Base-by-base conservation (phyloP, 2,888 invertebrate species). In the Orgyia antiqua region DNA sequence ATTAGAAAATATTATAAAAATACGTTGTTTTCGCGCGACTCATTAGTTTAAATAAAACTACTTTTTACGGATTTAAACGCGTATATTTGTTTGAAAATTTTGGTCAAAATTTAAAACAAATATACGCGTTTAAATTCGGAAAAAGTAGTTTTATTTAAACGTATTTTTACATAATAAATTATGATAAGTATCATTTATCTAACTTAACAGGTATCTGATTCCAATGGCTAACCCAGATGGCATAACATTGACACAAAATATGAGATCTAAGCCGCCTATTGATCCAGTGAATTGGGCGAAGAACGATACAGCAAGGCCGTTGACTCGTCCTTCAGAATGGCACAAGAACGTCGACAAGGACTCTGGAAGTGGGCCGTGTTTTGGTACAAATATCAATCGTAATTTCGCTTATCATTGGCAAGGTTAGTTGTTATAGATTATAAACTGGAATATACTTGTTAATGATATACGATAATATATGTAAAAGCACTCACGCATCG, bases 331-430 rank as follows among this genome's bases (percentile, higher is more conserved):
- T 0, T 33, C 43, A 1, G 51, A 58, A 12, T 86, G 84, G 84
- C 67, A 77, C 34, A 86, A 86, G 50, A 86, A 84, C 34, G 42
- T 75, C 0, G 76, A 80, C n/a, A 65, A 45, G 11, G 65, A 63
- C 21, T 13, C 31, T 0, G 39, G 44, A 2, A 38, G 50, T 1
- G 53, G 64, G 4, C 34, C 29, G 0, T 86, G 84, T 45, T 76
- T 78, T 38, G 84, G 84, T 17, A 79, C 76, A 2, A 77, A 84
- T 42, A 62, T 86, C 11, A 82, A 86, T 50, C 66, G 86, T 5
- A 86, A 86, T 49, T 86, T 84, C 36, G 80, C 83, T 25, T 84
- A 75, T 57, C 84, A 86, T 45, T 86, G 84, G 84, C 83, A 80
- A 72, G 84, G 86, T 83, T 15, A 50, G 50, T 33, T 21, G 10